These are phyloP conservation scores for Perizoma affinitatum DNA, from an alignment of 2,888 invertebrate species.

Conservation along the genomic window DNA sequence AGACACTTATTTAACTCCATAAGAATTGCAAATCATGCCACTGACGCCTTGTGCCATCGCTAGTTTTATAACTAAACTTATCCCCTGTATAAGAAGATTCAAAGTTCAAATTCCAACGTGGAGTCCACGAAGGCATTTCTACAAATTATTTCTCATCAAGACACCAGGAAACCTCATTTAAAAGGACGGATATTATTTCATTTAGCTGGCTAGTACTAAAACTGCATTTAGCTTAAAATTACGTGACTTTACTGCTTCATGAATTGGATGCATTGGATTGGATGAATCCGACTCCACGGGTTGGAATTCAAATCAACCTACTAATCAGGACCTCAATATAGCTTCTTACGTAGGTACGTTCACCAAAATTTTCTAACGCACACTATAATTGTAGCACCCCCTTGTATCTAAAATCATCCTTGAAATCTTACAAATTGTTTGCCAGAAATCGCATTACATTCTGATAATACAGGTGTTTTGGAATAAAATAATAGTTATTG, in stretches of 20 bases:
- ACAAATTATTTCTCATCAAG: conserved; percentile 17
- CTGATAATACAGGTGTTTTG: too few relatives aligned
- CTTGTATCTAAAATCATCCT: too few relatives aligned
- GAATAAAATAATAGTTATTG: too few relatives aligned
- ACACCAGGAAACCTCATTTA: conserved; percentile 17
- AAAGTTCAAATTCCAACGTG: conserved; percentile 5
- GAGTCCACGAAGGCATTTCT: not conserved
- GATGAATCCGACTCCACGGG: too few relatives aligned
- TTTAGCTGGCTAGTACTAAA: conserved; percentile 3
- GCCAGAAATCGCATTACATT: too few relatives aligned
- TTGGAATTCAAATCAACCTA: not conserved
- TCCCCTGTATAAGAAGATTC: not conserved
- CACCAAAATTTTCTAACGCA: too few relatives aligned
- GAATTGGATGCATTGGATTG: too few relatives aligned
- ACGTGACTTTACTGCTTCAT: not conserved
- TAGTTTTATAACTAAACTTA: not conserved
- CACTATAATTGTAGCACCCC: too few relatives aligned
- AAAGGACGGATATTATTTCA: conserved; percentile 15
- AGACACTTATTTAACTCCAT: conserved; percentile 14
- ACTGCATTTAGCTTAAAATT: conserved; percentile 1
- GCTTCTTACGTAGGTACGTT: too few relatives aligned
- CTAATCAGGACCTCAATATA: too few relatives aligned
- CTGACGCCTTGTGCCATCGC: not conserved
- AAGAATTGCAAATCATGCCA: conserved; percentile 14
- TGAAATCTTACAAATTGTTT: too few relatives aligned